Evolutionary conservation across 92 coral and sea anemone species (phyloP).

Genomic region (Paramuricea clavata): DNA sequence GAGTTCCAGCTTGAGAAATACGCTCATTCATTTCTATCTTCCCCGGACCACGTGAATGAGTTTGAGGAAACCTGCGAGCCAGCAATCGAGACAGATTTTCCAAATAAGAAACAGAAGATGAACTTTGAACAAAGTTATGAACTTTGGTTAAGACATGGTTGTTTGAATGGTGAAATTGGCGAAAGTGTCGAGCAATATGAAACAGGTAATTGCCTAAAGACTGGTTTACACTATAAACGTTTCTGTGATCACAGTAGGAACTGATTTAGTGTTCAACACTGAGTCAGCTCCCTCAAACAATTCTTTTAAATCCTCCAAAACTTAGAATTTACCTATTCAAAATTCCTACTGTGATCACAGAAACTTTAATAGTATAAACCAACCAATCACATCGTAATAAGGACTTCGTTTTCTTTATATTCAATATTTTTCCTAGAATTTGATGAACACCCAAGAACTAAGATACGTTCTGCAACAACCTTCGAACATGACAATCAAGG

Average conservation of each 20-base stretch:
- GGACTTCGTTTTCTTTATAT: too few species aligned
- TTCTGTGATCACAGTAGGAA: too few species aligned
- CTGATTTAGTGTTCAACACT: too few species aligned
- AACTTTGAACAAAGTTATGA: not conserved
- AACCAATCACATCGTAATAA: too few species aligned
- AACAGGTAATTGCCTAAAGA: not conserved
- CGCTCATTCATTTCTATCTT: not conserved
- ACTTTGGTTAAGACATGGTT: not conserved
- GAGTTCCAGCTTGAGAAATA: not conserved
- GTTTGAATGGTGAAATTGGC: not conserved
- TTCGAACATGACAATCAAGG: not conserved
- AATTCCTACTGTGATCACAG: too few species aligned
- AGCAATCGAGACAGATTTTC: not conserved
- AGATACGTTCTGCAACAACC: not conserved
- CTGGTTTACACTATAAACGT: too few species aligned
- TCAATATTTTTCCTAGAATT: not conserved
- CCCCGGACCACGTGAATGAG: conserved; percentile 17
- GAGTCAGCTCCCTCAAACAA: too few species aligned
- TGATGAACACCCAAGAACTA: not conserved
- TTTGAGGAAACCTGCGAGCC: not conserved
- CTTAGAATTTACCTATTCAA: too few species aligned
- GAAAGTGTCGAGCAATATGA: not conserved
- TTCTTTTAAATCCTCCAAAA: too few species aligned
- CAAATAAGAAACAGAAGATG: not conserved
- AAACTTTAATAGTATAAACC: too few species aligned